A percentile compares a stretch with the other conserved stretches of the same genome.
Evolutionary conservation across 2,888 invertebrate species (phyloP).

Genomic region (Chalcis sispes): DNA sequence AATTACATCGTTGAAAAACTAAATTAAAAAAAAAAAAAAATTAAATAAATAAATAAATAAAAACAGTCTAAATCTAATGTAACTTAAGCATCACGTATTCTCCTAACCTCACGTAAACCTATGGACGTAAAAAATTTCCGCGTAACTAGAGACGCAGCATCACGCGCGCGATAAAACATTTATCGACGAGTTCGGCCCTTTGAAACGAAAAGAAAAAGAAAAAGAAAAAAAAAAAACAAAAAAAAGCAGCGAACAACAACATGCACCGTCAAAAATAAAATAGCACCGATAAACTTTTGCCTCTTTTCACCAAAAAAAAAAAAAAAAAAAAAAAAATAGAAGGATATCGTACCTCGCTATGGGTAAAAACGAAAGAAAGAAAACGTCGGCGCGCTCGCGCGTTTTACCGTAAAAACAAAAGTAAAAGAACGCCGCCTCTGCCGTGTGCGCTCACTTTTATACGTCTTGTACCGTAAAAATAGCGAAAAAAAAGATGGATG

Average conservation of each 20-base stretch:
- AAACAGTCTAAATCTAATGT: neutral
- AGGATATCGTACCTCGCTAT: neutral
- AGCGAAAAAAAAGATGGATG: conserved; percentile 22
- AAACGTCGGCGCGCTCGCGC: neutral
- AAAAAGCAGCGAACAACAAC: no score
- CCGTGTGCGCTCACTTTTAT: conserved; percentile 51
- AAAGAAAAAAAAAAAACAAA: neutral
- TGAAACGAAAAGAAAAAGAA: neutral
- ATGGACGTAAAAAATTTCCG: neutral
- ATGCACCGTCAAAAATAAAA: conserved; percentile 1
- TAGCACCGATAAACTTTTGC: neutral
- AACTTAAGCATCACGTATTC: neutral
- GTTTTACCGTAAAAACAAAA: no score
- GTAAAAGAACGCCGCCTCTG: neutral
- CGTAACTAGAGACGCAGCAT: neutral
- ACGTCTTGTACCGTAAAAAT: conserved; percentile 50
- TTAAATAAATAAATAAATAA: no score
- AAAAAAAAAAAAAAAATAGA: neutral
- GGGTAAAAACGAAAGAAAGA: neutral
- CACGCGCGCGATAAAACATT: conserved; percentile 36
- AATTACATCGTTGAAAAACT: no score
- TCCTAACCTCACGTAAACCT: neutral
- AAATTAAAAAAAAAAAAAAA: no score
- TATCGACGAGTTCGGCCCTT: conserved; percentile 21
- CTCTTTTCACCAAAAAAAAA: neutral